Conservation (phyloP, 2,113 vertebrate genomes). For the Brienomyrus longianalis region DNA sequence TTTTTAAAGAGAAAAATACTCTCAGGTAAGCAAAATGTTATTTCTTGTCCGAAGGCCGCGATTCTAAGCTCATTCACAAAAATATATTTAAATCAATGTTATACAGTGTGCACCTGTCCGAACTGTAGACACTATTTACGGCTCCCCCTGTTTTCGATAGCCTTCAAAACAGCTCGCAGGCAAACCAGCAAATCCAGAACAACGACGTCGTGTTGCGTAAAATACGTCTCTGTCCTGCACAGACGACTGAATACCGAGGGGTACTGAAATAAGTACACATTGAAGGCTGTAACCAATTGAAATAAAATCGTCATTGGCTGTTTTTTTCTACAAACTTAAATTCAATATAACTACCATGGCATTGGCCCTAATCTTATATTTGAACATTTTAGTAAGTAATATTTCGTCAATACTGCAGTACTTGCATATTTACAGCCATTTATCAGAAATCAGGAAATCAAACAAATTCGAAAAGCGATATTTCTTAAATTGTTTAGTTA, state of each 20-base stretch:
- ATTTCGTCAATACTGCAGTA: not conserved
- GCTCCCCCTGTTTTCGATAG: not conserved
- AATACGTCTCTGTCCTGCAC: not conserved
- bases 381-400: not conserved
- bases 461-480: not conserved
- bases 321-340: not conserved
- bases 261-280: not conserved
- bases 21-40: conserved; percentile 10
- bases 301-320: not conserved
- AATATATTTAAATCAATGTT: not conserved
- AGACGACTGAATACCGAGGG: not conserved
- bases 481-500: not conserved
- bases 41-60: not conserved
- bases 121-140: not conserved
- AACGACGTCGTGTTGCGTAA: not conserved
- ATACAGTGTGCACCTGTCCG: not conserved
- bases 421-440: not conserved
- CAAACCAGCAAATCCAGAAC: not conserved
- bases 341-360: not conserved
- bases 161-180: not conserved
- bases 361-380: not conserved
- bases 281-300: not conserved
- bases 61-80: not conserved
- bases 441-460: not conserved
- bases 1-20: conserved; percentile 1